A percentile compares a stretch with the other conserved stretches of the same genome.
These are phyloP conservation scores for Cenopis cana DNA, from an alignment of 2,888 invertebrate genomes.

Conservation along the genomic window DNA sequence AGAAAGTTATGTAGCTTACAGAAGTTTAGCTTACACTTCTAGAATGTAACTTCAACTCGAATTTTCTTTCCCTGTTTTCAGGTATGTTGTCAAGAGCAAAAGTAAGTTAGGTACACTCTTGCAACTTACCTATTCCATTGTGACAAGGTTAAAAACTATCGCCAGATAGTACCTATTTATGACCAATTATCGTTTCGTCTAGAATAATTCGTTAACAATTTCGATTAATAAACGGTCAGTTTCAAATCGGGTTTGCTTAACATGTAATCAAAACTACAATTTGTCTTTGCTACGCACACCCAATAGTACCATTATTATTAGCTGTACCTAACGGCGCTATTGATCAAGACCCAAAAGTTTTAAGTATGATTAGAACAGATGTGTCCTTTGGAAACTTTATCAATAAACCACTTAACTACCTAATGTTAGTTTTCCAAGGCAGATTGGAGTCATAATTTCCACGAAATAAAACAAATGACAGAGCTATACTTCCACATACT, in stretches of 20 bases:
- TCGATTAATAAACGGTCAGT: not conserved
- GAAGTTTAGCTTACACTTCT: not conserved
- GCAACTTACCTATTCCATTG: too few relatives aligned
- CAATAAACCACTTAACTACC: conserved; percentile 14
- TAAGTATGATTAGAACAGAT: conserved; percentile 27
- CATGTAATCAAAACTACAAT: not conserved
- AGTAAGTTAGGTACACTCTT: too few relatives aligned
- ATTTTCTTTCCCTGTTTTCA: too few relatives aligned
- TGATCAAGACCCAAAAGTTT: conserved; percentile 26
- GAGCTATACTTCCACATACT: too few relatives aligned
- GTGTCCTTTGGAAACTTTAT: conserved; percentile 21
- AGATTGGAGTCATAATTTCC: not conserved
- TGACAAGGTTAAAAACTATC: too few relatives aligned
- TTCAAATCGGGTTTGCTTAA: not conserved
- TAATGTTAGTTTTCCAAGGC: not conserved
- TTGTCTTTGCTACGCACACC: not conserved
- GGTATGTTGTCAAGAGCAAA: too few relatives aligned
- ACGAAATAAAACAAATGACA: not conserved
- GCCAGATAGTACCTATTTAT: too few relatives aligned
- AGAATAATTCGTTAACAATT: not conserved
- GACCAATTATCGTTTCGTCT: not conserved
- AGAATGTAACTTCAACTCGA: too few relatives aligned
- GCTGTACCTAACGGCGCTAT: conserved; percentile 19
- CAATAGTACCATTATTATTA: conserved; percentile 6
- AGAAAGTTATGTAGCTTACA: not conserved